Conservation (phyloP, 2,888 invertebrate species). For the Laspeyria flexula region DNA sequence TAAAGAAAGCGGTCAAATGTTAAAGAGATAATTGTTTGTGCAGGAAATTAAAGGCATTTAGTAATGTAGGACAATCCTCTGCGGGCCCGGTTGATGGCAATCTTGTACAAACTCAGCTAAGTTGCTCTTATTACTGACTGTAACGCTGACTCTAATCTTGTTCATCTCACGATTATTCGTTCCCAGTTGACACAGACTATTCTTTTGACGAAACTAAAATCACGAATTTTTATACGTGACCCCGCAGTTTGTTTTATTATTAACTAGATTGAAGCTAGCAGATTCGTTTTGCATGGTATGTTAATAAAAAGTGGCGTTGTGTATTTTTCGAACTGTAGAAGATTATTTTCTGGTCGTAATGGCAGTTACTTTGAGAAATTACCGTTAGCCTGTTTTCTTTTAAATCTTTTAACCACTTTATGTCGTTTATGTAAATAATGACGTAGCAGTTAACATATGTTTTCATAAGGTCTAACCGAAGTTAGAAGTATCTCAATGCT, state of each 20-base stretch:
- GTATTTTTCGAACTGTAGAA: too few species aligned
- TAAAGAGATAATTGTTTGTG: conserved; percentile 83
- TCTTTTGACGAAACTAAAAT: conserved; percentile 17
- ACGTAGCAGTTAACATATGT: too few species aligned
- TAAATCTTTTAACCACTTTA: too few species aligned
- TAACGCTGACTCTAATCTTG: conserved; percentile 42
- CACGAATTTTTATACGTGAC: conserved; percentile 5
- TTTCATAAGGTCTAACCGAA: too few species aligned
- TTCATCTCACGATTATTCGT: conserved; percentile 50
- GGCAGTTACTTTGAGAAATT: too few species aligned
- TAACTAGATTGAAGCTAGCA: too few species aligned
- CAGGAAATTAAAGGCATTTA: conserved; percentile 83
- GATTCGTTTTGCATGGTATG: too few species aligned
- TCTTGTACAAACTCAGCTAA: conserved; percentile 43
- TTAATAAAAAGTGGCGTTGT: too few species aligned
- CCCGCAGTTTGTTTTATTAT: neutral
- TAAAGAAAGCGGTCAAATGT: conserved; percentile 84
- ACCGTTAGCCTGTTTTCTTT: too few species aligned
- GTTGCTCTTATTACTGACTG: conserved; percentile 40
- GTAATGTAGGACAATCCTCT: conserved; percentile 75
- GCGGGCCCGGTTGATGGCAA: conserved; percentile 46
- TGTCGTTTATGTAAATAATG: too few species aligned
- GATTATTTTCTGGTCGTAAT: too few species aligned
- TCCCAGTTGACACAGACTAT: conserved; percentile 34
- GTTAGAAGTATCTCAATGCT: too few species aligned